phyloP scores from a whole-genome alignment of 1,140 invertebrate genomes.

The Diachasma alloeum region DNA sequence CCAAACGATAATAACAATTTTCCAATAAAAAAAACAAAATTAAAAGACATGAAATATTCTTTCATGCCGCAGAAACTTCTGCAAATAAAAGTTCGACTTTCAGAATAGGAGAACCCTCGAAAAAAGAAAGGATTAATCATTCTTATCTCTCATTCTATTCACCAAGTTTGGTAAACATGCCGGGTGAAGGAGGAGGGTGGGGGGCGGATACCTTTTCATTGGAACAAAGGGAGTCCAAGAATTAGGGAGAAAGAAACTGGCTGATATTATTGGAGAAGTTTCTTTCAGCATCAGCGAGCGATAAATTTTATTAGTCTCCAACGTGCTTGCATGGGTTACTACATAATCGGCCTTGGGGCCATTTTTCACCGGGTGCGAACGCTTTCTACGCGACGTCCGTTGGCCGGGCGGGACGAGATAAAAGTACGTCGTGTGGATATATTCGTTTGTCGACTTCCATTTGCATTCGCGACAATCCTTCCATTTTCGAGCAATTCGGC shows the following conservation, averaged over 20 bases:
- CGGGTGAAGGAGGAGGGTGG: not conserved
- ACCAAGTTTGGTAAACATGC: not conserved
- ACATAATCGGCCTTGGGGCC: conserved; percentile 20
- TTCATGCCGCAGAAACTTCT: not conserved
- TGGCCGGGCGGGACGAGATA: conserved; percentile 23
- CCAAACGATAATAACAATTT: not conserved
- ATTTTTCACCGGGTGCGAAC: conserved; percentile 27
- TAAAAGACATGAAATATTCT: not conserved
- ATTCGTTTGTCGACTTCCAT: not conserved
- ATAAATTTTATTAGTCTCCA: conserved; percentile 28
- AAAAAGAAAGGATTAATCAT: not conserved
- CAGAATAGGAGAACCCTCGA: not conserved
- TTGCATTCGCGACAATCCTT: not conserved
- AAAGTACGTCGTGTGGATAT: conserved; percentile 21
- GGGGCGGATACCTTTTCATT: not conserved
- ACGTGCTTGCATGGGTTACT: conserved; percentile 9
- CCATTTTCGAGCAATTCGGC: not conserved
- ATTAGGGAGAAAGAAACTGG: not conserved
- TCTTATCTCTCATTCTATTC: not conserved
- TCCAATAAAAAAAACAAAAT: not conserved
- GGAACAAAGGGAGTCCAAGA: not conserved
- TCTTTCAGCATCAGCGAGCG: conserved; percentile 10
- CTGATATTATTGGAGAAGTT: conserved; percentile 4
- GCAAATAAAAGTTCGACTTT: not conserved
- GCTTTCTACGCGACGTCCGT: conserved; percentile 24